Conservation (phyloP, 2,797 vertebrate species). For the Podarcis lilfordi region DNA sequence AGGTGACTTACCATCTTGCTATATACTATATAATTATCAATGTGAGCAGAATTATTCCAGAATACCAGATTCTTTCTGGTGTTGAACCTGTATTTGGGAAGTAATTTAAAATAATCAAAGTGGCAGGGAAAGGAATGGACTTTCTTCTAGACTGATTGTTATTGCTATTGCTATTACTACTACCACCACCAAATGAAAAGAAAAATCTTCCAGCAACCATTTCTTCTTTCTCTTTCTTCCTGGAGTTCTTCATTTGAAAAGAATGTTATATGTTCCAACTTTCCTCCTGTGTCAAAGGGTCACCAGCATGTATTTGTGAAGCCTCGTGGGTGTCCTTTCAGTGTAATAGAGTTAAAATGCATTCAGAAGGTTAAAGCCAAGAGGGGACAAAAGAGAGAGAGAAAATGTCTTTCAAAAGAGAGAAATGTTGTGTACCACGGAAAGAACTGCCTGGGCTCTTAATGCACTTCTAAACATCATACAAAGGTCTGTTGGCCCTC, state of each 20-base stretch:
- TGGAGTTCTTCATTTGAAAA: neutral
- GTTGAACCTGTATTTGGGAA: neutral
- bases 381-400: neutral
- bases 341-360: neutral
- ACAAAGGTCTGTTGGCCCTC: neutral
- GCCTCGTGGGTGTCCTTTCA: slow-evolving; percentile 7
- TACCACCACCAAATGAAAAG: neutral
- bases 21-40: neutral
- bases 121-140: neutral
- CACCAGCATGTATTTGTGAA: neutral
- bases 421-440: neutral
- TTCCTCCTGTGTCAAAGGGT: neutral
- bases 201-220: neutral
- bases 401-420: slow-evolving; percentile 11
- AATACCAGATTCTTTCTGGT: neutral
- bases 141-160: neutral
- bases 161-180: neutral
- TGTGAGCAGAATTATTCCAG: neutral
- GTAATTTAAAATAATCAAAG: neutral
- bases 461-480: slow-evolving; percentile 21
- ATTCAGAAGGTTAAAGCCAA: neutral
- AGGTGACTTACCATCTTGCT: neutral
- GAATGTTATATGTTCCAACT: neutral
- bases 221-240: neutral
- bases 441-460: slow-evolving; percentile 18